phyloP scores from a whole-genome alignment of 2,888 invertebrate genomes.

The Pantelozetes paolii region DNA sequence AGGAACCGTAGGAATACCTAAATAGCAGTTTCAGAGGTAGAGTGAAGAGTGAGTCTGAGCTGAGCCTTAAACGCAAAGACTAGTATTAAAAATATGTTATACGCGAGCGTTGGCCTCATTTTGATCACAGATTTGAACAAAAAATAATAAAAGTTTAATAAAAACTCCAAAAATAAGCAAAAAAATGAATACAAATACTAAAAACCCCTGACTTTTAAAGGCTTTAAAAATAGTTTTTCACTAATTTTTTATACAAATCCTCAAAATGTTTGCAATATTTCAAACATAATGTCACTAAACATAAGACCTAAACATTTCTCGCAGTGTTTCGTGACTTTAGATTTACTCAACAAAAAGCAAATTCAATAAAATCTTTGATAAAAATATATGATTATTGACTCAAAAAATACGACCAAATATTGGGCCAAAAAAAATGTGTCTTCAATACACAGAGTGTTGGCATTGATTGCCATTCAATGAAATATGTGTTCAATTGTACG shows the following conservation, averaged over 20 bases:
- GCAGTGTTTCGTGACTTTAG: not conserved
- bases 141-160: not conserved
- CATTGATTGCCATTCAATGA: not conserved
- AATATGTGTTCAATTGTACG: not conserved
- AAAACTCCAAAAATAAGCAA: not conserved
- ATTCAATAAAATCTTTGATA: too few species aligned
- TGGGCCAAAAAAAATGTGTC: too few species aligned
- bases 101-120: constrained; percentile 21
- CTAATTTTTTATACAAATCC: not conserved
- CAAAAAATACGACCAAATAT: too few species aligned
- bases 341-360: not conserved
- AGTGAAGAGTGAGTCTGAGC: constrained; percentile 15
- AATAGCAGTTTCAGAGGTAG: not conserved
- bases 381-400: too few species aligned
- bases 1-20: not conserved
- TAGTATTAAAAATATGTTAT: constrained; percentile 12
- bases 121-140: not conserved
- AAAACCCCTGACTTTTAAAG: not conserved
- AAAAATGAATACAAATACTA: not conserved
- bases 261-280: not conserved
- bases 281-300: not conserved
- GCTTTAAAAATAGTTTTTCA: too few species aligned
- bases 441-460: too few species aligned
- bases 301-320: not conserved
- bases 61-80: not conserved